Evolutionary conservation across 2,888 invertebrate genomes (phyloP), one percentile per base, ranked within the genome.

Genomic region (Polymixis lichenea): DNA sequence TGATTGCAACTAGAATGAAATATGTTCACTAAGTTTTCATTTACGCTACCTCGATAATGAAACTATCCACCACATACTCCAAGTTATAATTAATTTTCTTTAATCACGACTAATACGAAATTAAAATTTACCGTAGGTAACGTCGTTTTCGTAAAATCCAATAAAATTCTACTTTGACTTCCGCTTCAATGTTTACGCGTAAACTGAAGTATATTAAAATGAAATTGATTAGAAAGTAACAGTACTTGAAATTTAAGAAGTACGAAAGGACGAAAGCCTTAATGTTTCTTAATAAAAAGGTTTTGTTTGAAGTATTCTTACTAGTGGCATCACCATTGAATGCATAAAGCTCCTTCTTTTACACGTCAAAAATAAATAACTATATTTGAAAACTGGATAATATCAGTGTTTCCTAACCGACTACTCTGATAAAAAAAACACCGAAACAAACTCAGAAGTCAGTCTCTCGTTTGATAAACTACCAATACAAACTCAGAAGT

Each of bases 131-230:
- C 8, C 4, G 8, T 13, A 28, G 6, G 13, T 15, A 49, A 15
- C 22, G 15, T 49, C 22, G 13, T 22, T 49, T 49, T 22, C 17
- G 11, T n/a, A 28, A 62, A 56, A 68, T 76, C 51, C 9, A 78
- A 56, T 67, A 62, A 62, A 56, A 51, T 46, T 78, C 11, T 43
- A 53, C 25, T 78, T 65, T 60, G n/a, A 60, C 55, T 38, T 38
- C 25, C 15, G 0, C 53, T 70, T 46, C 17, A 53, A 46, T 70
- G 8, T 65, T 58, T 32, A 65, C 53, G 22, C 38, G 4, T 56
- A 6, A 19, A 28, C 2, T 49, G 53, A 78, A 60, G 6, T 62
- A 51, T 46, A 58, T 56, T 49, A 38, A 75, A 38, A 22, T 19
- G 2, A 17, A 75, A 75, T 66, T 61, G 28, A 17, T 66, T 53